A percentile compares a stretch with the other conserved stretches of the same genome.
phyloP scores from a whole-genome alignment of 2,888 invertebrate species.

The Sesia apiformis region DNA sequence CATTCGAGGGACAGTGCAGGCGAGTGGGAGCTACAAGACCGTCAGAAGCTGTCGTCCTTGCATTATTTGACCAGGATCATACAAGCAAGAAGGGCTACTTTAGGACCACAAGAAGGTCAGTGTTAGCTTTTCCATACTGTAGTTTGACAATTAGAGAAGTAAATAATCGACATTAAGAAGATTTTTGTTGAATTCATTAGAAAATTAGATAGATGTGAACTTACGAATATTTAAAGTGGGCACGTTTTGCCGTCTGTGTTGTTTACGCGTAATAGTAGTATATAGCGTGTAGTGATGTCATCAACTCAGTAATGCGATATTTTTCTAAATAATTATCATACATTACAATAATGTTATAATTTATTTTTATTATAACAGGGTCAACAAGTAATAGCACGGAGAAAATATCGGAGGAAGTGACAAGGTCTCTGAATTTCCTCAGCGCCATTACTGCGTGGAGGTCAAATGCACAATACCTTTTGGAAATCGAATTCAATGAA shows the following conservation, averaged over 20 bases:
- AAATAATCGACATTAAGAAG: not conserved
- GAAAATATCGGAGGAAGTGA: constrained; percentile 57
- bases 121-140: not conserved
- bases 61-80: constrained; percentile 86
- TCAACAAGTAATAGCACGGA: constrained; percentile 31
- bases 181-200: too few species aligned
- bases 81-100: constrained; percentile 72
- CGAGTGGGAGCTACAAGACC: constrained; percentile 86
- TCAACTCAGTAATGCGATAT: too few species aligned
- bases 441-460: constrained; percentile 56
- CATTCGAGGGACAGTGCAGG: constrained; percentile 90
- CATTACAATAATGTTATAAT: not conserved
- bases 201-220: too few species aligned
- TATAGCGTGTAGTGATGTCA: too few species aligned
- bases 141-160: not conserved
- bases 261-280: too few species aligned
- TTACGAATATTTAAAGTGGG: too few species aligned
- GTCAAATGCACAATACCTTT: constrained; percentile 57
- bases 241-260: too few species aligned
- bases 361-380: constrained; percentile 20
- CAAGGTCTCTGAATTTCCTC: constrained; percentile 52
- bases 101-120: constrained; percentile 60
- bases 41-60: constrained; percentile 90
- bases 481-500: constrained; percentile 63
- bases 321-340: not conserved